Evolutionary conservation across 2,113 vertebrate genomes (phyloP).

Genomic region (Ondatra zibethicus): DNA sequence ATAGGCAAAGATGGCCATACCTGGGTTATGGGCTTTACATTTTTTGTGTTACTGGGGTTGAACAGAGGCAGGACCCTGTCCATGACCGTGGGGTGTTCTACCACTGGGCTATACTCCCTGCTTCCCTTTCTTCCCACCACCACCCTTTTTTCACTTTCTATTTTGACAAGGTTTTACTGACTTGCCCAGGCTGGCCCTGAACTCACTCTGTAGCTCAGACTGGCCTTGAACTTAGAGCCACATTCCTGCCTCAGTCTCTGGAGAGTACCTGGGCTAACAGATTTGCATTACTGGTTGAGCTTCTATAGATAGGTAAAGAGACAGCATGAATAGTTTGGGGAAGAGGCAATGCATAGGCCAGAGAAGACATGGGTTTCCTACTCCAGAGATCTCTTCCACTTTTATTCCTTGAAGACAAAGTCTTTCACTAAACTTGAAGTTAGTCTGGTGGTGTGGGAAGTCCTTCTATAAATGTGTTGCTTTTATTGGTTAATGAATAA

Average conservation of each 20-base stretch:
- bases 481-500: too few relatives aligned
- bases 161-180: not conserved
- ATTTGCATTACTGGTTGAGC: not conserved
- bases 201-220: not conserved
- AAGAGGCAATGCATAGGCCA: not conserved
- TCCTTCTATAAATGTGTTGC: too few relatives aligned
- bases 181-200: not conserved
- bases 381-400: too few relatives aligned
- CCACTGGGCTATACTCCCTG: not conserved
- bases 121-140: not conserved
- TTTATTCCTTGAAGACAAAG: not conserved
- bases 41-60: not conserved
- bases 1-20: not conserved
- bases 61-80: not conserved
- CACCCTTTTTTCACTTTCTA: not conserved
- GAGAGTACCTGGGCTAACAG: not conserved
- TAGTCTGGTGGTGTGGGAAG: not conserved
- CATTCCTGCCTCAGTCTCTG: not conserved
- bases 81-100: not conserved
- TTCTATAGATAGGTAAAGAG: not conserved
- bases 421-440: not conserved
- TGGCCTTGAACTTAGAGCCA: not conserved
- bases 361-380: not conserved
- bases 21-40: not conserved
- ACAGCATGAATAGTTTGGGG: not conserved